Conservation (phyloP, 1,140 invertebrate genomes). For the Philopotamus ludificatus region DNA sequence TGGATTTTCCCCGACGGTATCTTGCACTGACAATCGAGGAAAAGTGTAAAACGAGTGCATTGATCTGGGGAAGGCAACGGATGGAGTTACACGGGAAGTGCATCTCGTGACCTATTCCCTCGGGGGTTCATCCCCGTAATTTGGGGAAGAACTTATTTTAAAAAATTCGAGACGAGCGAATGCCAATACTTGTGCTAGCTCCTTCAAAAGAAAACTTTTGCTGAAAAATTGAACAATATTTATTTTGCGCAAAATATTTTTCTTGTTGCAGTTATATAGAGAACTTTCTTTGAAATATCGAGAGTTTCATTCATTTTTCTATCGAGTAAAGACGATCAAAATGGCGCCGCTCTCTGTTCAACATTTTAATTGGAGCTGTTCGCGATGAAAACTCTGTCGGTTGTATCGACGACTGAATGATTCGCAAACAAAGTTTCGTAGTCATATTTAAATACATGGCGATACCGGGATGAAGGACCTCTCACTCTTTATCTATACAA, state of each 20-base stretch:
- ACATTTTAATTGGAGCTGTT: too few species aligned
- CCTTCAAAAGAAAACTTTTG: background rate
- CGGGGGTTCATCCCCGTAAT: constrained; percentile 21
- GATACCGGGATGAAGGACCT: constrained; percentile 16
- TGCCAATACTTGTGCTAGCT: constrained; percentile 4
- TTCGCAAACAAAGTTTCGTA: too few species aligned
- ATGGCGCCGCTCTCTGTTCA: too few species aligned
- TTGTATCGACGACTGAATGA: too few species aligned
- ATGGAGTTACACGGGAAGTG: constrained; percentile 30
- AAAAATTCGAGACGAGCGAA: constrained; percentile 18
- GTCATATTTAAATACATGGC: constrained; percentile 13
- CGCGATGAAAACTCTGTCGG: too few species aligned
- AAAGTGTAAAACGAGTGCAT: constrained; percentile 11
- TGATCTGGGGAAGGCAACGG: background rate
- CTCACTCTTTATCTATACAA: constrained; percentile 15
- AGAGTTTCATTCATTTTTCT: too few species aligned
- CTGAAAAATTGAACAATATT: too few species aligned
- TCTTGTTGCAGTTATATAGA: too few species aligned
- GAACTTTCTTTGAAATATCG: too few species aligned
- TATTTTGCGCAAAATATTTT: too few species aligned
- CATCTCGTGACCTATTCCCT: constrained; percentile 24
- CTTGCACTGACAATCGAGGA: background rate
- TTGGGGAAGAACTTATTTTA: constrained; percentile 20
- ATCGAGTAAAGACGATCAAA: too few species aligned
- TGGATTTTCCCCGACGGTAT: background rate